Conservation (phyloP, 2,888 invertebrate species). For the Malthinus flaveolus region DNA sequence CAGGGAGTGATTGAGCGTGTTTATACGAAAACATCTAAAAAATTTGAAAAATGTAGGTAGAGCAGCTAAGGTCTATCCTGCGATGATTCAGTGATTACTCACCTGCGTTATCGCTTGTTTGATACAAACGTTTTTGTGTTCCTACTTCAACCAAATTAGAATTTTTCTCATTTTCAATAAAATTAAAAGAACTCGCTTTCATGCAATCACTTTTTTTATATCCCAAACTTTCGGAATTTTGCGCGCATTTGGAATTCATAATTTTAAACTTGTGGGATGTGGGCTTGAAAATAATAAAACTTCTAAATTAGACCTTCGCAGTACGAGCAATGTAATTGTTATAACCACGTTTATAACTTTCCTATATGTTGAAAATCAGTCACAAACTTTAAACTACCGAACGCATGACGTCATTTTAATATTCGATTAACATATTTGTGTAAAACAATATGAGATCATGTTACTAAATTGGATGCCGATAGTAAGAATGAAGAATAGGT, state of each 20-base stretch:
- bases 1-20: too few species aligned
- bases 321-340: neutral
- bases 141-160: constrained; percentile 28
- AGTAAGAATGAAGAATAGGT: too few species aligned
- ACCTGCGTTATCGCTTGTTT: constrained; percentile 10
- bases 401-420: constrained; percentile 24
- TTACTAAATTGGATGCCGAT: neutral
- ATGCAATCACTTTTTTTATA: constrained; percentile 40
- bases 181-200: constrained; percentile 42
- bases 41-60: too few species aligned
- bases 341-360: neutral
- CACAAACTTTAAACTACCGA: constrained; percentile 6
- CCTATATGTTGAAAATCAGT: too few species aligned
- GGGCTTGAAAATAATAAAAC: neutral
- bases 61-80: too few species aligned
- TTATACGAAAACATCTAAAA: too few species aligned
- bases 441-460: constrained; percentile 2
- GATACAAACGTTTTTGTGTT: constrained; percentile 2
- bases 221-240: neutral
- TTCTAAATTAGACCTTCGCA: neutral
- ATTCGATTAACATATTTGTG: constrained; percentile 25
- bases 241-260: neutral
- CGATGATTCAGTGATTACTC: constrained; percentile 6
- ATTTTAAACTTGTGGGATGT: neutral
- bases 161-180: constrained; percentile 42